phyloP scores from a whole-genome alignment of 2,797 vertebrate genomes.

The Tokudaia tokunoshimensis region DNA sequence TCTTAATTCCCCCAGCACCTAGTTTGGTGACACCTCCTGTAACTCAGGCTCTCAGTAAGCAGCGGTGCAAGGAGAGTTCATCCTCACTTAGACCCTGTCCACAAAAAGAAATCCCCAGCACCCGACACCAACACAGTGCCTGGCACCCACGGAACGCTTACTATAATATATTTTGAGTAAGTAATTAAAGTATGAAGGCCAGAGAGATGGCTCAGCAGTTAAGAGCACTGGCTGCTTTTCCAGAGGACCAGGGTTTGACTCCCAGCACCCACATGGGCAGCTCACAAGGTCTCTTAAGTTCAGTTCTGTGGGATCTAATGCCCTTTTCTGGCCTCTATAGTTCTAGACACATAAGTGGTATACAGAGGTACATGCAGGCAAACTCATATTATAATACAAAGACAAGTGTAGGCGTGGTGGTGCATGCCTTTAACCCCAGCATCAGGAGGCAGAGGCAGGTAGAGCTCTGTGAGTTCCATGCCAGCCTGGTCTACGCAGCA shows the following conservation, averaged over 20 bases:
- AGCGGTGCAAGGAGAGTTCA: neutral
- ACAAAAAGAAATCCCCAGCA: neutral
- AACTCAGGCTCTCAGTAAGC: neutral
- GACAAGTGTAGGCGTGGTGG: neutral
- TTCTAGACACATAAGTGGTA: neutral
- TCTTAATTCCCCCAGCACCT: neutral
- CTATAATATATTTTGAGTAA: neutral
- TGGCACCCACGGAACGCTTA: neutral
- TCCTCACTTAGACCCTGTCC: neutral
- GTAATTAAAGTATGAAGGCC: neutral
- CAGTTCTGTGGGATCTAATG: neutral
- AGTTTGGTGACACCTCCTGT: neutral
- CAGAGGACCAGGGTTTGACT: neutral
- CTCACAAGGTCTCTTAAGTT: neutral
- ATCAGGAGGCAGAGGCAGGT: neutral
- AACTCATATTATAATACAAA: neutral
- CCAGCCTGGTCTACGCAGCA: neutral
- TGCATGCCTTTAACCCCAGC: neutral
- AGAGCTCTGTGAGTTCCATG: neutral
- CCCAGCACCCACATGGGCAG: neutral
- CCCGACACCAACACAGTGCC: neutral
- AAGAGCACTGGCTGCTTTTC: neutral
- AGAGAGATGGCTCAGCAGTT: neutral
- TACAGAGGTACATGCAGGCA: neutral
- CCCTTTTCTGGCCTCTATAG: neutral